Base-by-base conservation (phyloP, 2,113 vertebrate genomes). In the Pterocles burchelli region DNA sequence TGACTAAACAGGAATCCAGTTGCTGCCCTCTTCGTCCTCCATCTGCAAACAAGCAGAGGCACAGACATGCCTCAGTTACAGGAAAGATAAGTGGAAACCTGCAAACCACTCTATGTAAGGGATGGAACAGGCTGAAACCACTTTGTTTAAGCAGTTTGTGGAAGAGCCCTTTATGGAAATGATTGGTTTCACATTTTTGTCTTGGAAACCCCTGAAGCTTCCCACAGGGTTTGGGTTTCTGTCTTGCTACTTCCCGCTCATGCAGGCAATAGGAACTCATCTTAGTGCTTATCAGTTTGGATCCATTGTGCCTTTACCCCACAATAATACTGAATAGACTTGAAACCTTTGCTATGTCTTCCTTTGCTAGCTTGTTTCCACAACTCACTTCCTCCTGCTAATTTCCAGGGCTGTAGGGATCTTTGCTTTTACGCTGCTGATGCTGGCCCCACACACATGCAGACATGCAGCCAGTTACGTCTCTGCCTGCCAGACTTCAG, bases 341-440 rank as follows among this genome's bases (percentile, higher is more conserved):
- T 66, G 48, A 89, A 94, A 72, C 57, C 86, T 86, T 75, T 65
- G 85, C 34, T 91, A 61, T 4, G 12, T 45, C 58, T 81, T 76
- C 58, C 74, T 86, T 65, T 77, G 71, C 58, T 4, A 2, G 45
- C 80, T 75, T 90, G 76, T 92, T 94, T 78, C 76, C 49, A 85
- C 76, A 65, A 10, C 83, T 84, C 28, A 0, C 55, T 88, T 63
- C 89, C 38, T 80, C n/a, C 86, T 57, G 8, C 87, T 59, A 65
- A 86, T 87, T 94, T 71, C 46, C 61, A 72, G 83, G 83, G 76
- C 93, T 9, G 5, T 46, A 34, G 95, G 90, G 79, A 65, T 88
- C 38, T 88, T 88, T 83, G 61, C 62, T 85, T 82, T 45, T 46
- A 6, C 1, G 1, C 31, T 51, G 73, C 74, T 63, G 82, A 9